Evolutionary conservation across 2,888 invertebrate genomes (phyloP), one percentile per base, ranked within the genome.

Genomic region (Melanostoma mellinum): DNA sequence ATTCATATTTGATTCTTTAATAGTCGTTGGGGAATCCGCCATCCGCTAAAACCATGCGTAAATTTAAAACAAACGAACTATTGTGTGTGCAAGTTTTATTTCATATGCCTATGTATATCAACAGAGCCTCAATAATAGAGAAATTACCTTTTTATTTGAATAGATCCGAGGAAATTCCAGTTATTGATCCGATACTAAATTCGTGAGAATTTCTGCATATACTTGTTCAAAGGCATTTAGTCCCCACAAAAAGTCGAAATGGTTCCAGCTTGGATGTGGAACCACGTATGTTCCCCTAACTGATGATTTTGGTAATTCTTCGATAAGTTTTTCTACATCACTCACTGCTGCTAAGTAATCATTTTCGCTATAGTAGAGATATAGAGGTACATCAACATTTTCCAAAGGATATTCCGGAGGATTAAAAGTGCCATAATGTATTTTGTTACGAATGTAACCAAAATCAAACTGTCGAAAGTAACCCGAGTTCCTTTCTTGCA

Each of bases 281-380:
- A 94, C 92, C 58, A 92, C 90, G 86, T 93, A 92, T 48, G 92
- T 92, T 32, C 92, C 91, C 0, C 92, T 87, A 20, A 91, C 90
- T 86, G 93, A 93, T 42, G 58, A n/a, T 0, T 1, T 1, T 3
- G 90, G 89, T 8, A 95, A 88, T 52, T 90, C 87, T 4, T 88
- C 88, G 36, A 92, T 91, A 42, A 94, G 87, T 42, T 89, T 87
- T 0, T 91, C 87, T 0, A 94, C 93, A 87, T 94, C 94, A 85
- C 86, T 85, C 1, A 92, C 90, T 67, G 92, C 90, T 2, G 94
- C 93, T 75, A 96, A 88, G 93, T 93, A 94, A 88, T 96, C 96
- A n/a, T 93, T 93, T 6, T 90, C 90, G 33, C 92, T 92, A 85
- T 92, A 93, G 86, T 93, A 93, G 30, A 94, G 86, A 36, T 92